phyloP scores from a whole-genome alignment of 2,888 invertebrate genomes.

The Hirtodrosophila histrioides region DNA sequence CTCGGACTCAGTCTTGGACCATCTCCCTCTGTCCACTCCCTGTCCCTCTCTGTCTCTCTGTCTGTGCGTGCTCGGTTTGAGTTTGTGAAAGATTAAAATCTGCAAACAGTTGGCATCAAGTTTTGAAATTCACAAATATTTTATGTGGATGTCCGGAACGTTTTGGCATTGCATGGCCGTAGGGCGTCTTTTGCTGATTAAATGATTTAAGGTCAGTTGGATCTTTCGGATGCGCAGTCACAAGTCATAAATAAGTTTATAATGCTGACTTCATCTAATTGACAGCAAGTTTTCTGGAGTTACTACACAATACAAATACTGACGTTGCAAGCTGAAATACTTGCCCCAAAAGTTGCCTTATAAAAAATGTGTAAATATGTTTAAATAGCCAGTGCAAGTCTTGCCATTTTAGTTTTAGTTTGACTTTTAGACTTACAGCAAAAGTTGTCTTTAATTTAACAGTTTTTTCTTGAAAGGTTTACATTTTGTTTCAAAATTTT shows the following conservation, averaged over 20 bases:
- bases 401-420: no score
- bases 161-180: slow-evolving; percentile 38
- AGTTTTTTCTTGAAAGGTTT: no score
- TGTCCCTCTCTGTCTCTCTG: slow-evolving; percentile 1
- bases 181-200: slow-evolving; percentile 59
- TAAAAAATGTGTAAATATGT: no score
- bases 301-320: neutral
- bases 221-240: slow-evolving; percentile 30
- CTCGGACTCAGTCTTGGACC: slow-evolving; percentile 22
- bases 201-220: slow-evolving; percentile 76
- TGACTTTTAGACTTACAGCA: no score
- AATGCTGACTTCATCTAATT: slow-evolving; percentile 20
- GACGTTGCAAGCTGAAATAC: slow-evolving; percentile 3
- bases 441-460: no score
- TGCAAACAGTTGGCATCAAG: slow-evolving; percentile 80
- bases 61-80: slow-evolving; percentile 48
- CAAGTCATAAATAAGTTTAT: slow-evolving; percentile 42
- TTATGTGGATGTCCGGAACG: slow-evolving; percentile 47
- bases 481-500: no score
- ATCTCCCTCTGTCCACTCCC: slow-evolving; percentile 1
- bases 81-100: slow-evolving; percentile 79
- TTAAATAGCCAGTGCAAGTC: no score
- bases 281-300: slow-evolving; percentile 3
- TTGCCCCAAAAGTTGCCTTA: slow-evolving; percentile 2
- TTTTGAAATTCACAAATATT: slow-evolving; percentile 77